A percentile compares a stretch with the other conserved stretches of the same genome.
phyloP scores from a whole-genome alignment of 2,797 vertebrate genomes.

The Sebastiscus albofasciatus region DNA sequence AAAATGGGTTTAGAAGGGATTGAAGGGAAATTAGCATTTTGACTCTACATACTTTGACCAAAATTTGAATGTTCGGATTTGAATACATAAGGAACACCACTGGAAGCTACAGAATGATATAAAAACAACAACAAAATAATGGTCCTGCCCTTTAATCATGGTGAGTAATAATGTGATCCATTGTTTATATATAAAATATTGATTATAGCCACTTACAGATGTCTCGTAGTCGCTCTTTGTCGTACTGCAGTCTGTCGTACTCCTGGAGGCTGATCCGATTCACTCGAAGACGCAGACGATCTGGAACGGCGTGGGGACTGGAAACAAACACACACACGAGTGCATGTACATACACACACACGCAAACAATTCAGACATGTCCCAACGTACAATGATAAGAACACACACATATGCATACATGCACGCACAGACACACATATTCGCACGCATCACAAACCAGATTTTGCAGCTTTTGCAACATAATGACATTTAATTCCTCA shows the following conservation, averaged over 20 bases:
- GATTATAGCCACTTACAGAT: constrained; percentile 84
- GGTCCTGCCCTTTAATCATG: not conserved
- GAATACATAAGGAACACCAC: too few relatives aligned
- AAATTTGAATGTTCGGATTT: too few relatives aligned
- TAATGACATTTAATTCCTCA: not conserved
- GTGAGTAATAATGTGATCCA: not conserved
- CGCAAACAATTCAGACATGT: not conserved
- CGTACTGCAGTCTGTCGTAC: constrained; percentile 94
- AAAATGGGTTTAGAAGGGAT: too few relatives aligned
- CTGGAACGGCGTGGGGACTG: constrained; percentile 94
- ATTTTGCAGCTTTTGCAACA: not conserved
- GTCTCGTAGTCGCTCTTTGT: constrained; percentile 96
- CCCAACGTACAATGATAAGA: not conserved
- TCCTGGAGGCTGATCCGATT: constrained; percentile 95
- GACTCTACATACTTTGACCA: too few relatives aligned
- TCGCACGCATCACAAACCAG: constrained; percentile 28
- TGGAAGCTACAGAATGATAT: too few relatives aligned
- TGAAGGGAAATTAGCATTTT: too few relatives aligned
- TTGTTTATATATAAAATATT: not conserved
- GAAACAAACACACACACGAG: not conserved
- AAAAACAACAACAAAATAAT: too few relatives aligned
- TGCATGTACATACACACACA: not conserved
- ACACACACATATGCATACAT: not conserved
- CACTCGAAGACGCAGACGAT: constrained; percentile 94
- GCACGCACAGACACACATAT: constrained; percentile 15